phyloP scores from a whole-genome alignment of 2,113 vertebrate species.

The Pandion haliaetus region DNA sequence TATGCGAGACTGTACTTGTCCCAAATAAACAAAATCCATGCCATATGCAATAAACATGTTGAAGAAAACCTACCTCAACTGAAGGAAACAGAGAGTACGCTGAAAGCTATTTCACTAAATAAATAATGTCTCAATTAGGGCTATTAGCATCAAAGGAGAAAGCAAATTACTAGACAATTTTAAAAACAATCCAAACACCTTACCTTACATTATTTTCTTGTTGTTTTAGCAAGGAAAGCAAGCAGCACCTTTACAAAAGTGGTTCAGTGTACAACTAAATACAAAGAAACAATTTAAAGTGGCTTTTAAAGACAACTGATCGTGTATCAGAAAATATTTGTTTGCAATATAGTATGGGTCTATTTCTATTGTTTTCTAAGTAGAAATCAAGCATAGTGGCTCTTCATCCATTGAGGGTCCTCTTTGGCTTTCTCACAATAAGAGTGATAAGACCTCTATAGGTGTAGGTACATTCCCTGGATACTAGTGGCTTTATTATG shows the following conservation, averaged over 20 bases:
- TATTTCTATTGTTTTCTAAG: not conserved
- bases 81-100: not conserved
- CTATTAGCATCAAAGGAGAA: constrained; percentile 14
- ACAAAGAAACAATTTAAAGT: not conserved
- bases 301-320: not conserved
- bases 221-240: not conserved
- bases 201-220: not conserved
- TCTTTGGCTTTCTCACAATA: not conserved
- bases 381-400: not conserved
- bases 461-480: not conserved
- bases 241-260: not conserved
- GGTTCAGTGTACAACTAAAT: not conserved
- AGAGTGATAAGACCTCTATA: not conserved
- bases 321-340: not conserved
- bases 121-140: constrained; percentile 16
- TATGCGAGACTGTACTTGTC: not conserved
- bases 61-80: not conserved
- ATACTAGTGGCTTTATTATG: not conserved
- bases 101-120: not conserved
- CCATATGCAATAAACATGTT: not conserved
- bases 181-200: not conserved
- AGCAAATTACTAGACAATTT: constrained; percentile 3
- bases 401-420: not conserved
- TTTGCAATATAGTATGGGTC: not conserved
- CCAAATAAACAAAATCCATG: not conserved